phyloP scores from a whole-genome alignment of 1,140 invertebrate species.

The Orussus abietinus region DNA sequence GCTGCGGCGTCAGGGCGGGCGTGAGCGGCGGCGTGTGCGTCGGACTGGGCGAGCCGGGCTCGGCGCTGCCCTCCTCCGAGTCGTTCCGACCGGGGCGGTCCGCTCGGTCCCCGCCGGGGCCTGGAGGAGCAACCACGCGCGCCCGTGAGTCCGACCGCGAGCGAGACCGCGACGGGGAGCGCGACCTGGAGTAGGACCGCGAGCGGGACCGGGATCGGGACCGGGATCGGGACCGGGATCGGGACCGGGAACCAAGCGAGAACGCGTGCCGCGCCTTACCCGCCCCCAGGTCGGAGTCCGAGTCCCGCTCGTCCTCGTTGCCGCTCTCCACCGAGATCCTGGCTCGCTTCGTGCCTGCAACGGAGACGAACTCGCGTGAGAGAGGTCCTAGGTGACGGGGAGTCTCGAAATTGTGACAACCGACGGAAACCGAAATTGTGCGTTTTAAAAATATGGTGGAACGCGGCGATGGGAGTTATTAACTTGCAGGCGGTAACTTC shows the following conservation, averaged over 20 bases:
- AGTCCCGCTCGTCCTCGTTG: constrained; percentile 54
- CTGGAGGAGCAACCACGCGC: neutral
- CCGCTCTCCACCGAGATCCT: constrained; percentile 49
- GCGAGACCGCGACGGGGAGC: neutral
- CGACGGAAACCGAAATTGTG: no score
- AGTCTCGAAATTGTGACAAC: no score
- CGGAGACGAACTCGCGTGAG: no score
- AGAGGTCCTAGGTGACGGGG: no score
- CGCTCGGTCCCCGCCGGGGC: constrained; percentile 23
- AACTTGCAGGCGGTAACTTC: no score
- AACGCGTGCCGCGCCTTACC: constrained; percentile 35
- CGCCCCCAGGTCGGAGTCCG: constrained; percentile 48
- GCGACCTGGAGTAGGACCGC: neutral
- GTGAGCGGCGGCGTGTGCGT: constrained; percentile 45
- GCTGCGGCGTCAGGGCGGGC: constrained; percentile 45
- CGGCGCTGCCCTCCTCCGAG: constrained; percentile 42
- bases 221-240: no score
- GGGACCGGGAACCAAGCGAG: no score
- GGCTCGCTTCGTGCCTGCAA: constrained; percentile 58
- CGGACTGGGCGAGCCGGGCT: constrained; percentile 43
- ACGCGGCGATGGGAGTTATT: no score
- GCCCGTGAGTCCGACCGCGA: neutral
- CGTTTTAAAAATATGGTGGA: no score
- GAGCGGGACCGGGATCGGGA: neutral
- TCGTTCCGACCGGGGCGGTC: constrained; percentile 38